Conservation (phyloP, 2,113 vertebrate genomes). For the Proteles cristata region DNA sequence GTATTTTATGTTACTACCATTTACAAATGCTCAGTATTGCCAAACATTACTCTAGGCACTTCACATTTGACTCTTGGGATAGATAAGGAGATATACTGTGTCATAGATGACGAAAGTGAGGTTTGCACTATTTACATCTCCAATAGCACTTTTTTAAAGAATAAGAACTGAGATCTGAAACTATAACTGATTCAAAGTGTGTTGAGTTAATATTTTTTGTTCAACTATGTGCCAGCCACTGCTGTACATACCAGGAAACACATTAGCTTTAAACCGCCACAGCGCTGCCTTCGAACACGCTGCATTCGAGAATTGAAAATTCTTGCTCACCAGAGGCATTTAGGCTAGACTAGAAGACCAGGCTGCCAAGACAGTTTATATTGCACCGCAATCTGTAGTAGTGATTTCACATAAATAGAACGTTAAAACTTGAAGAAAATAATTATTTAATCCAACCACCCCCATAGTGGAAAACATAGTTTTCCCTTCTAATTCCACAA, state of each 20-base stretch:
- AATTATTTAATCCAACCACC: not conserved
- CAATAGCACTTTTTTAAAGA: not conserved
- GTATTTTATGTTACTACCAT: not conserved
- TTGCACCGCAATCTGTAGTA: not conserved
- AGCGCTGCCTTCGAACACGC: not conserved
- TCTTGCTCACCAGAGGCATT: not conserved
- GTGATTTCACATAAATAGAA: conserved; percentile 12
- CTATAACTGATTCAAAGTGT: not conserved
- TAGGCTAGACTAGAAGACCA: not conserved
- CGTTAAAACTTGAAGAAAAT: conserved; percentile 34
- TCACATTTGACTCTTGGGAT: not conserved
- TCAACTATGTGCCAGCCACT: not conserved
- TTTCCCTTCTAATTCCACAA: not conserved
- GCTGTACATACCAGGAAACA: not conserved
- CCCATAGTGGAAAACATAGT: not conserved
- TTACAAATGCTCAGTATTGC: not conserved
- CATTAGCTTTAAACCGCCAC: not conserved
- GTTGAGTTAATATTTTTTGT: not conserved
- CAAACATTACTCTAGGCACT: not conserved
- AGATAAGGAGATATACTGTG: not conserved
- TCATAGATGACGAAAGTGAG: not conserved
- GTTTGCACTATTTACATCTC: not conserved
- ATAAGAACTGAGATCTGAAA: not conserved
- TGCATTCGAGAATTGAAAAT: not conserved
- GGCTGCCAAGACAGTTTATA: not conserved